phyloP scores from a whole-genome alignment of 2,797 vertebrate species.

The Alfaro cultratus region DNA sequence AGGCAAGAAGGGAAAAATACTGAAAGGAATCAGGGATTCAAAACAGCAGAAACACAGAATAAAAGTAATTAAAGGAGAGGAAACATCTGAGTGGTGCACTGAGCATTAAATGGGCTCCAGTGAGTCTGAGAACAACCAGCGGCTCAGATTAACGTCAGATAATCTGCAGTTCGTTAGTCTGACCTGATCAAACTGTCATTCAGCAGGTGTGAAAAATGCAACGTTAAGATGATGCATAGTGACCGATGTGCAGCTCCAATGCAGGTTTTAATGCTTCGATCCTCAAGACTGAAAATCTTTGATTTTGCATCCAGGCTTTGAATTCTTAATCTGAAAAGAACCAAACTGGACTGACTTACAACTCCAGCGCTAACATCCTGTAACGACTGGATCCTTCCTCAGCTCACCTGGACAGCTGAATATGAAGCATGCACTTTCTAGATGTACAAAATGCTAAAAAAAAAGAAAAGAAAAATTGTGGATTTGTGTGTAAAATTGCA shows the following conservation, averaged over 20 bases:
- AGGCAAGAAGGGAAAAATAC: neutral
- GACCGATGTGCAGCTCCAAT: neutral
- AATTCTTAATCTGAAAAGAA: neutral
- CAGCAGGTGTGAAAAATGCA: neutral
- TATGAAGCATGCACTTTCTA: too few relatives aligned
- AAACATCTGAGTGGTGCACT: neutral
- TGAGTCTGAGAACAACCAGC: neutral
- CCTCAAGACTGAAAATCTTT: neutral
- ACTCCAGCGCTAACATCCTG: neutral
- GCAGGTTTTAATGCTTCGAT: neutral
- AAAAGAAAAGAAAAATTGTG: too few relatives aligned
- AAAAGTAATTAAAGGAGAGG: conserved; percentile 8
- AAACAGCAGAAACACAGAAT: conserved; percentile 8
- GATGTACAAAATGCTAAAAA: too few relatives aligned
- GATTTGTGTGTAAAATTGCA: too few relatives aligned
- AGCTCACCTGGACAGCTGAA: neutral
- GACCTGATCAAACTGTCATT: neutral
- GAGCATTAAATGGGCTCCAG: neutral
- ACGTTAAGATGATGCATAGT: neutral
- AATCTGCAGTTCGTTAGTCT: too few relatives aligned
- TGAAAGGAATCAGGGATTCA: neutral
- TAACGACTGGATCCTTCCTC: neutral
- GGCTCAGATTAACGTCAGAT: neutral
- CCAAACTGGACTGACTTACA: neutral
- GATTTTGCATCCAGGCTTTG: neutral